phyloP scores from a whole-genome alignment of 2,797 vertebrate genomes.

The Smutsia gigantea region DNA sequence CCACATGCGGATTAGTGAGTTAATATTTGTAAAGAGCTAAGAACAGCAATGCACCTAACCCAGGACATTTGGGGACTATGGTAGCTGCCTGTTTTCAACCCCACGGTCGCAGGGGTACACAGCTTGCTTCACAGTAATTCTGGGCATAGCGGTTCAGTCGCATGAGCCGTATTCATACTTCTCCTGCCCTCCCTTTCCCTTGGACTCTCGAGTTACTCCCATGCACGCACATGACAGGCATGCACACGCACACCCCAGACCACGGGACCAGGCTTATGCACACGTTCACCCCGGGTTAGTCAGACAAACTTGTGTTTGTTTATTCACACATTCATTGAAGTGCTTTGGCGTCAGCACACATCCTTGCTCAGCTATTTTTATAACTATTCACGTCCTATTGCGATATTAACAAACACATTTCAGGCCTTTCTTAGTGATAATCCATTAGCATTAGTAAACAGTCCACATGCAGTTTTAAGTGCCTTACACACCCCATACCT shows the following conservation, averaged over 20 bases:
- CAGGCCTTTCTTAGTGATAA: background rate
- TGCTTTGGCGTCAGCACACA: rapidly evolving
- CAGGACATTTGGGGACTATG: background rate
- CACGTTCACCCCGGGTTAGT: rapidly evolving
- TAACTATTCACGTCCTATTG: no score
- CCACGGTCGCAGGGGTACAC: background rate
- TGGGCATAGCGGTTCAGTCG: background rate
- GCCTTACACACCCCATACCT: background rate
- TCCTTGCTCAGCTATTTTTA: background rate
- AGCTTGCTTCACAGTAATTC: background rate
- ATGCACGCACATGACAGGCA: rapidly evolving
- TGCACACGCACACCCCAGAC: background rate
- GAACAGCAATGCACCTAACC: background rate
- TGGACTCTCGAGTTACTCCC: background rate
- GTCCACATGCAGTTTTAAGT: background rate
- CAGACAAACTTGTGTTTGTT: rapidly evolving
- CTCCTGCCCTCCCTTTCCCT: no score
- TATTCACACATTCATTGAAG: rapidly evolving
- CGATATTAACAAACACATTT: background rate
- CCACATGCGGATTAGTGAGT: no score
- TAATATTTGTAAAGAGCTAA: background rate
- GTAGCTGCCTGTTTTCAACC: background rate
- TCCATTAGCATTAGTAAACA: no score
- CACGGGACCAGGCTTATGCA: rapidly evolving
- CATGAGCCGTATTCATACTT: background rate